These are phyloP conservation scores for Pelosia muscerda DNA, from an alignment of 2,888 invertebrate genomes.

Conservation along the genomic window DNA sequence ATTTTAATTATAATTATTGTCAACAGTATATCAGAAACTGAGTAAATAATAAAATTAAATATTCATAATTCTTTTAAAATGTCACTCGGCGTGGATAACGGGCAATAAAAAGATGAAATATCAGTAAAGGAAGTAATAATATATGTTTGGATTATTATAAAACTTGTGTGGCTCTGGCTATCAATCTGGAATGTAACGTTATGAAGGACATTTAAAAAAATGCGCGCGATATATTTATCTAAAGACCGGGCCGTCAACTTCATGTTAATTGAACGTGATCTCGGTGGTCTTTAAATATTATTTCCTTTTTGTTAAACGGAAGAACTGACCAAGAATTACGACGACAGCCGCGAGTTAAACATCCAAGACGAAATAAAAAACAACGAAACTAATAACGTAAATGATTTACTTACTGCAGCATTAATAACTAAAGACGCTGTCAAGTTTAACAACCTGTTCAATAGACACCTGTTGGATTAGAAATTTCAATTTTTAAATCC, in stretches of 20 bases:
- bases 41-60: slow-evolving; percentile 51
- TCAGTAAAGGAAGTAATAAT: slow-evolving; percentile 52
- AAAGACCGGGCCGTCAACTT: slow-evolving; percentile 38
- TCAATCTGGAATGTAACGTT: slow-evolving; percentile 46
- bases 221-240: slow-evolving; percentile 37
- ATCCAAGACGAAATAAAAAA: slow-evolving; percentile 16
- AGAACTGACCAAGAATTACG: slow-evolving; percentile 20
- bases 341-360: slow-evolving; percentile 22
- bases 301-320: slow-evolving; percentile 37
- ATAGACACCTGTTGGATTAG: slow-evolving; percentile 14
- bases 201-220: slow-evolving; percentile 39
- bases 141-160: slow-evolving; percentile 49
- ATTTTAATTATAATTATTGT: slow-evolving; percentile 59
- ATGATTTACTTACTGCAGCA: slow-evolving; percentile 23
- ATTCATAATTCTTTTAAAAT: slow-evolving; percentile 49
- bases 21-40: slow-evolving; percentile 45
- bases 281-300: slow-evolving; percentile 51
- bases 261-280: slow-evolving; percentile 51
- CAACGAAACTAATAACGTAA: slow-evolving; percentile 20
- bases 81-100: slow-evolving; percentile 44
- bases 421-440: slow-evolving; percentile 8
- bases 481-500: slow-evolving; percentile 7
- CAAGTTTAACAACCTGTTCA: neutral
- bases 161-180: slow-evolving; percentile 43
- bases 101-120: slow-evolving; percentile 54